Conservation (phyloP, 2,888 invertebrate species). For the Branchinecta sandiegonensis region DNA sequence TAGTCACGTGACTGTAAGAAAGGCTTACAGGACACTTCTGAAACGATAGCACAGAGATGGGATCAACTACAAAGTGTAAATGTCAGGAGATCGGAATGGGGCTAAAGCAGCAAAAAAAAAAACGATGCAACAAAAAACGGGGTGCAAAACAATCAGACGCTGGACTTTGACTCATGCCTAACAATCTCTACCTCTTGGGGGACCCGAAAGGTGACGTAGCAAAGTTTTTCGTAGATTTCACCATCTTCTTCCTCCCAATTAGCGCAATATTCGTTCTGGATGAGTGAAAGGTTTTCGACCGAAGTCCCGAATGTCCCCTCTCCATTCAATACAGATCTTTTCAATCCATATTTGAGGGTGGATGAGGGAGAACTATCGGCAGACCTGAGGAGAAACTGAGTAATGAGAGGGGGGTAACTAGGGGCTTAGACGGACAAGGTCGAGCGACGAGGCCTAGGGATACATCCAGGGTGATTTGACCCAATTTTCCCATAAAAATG, state of each 20-base stretch:
- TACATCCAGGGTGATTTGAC: too few relatives aligned
- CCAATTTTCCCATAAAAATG: too few relatives aligned
- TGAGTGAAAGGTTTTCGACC: constrained; percentile 11
- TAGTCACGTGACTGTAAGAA: too few relatives aligned
- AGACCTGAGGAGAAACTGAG: background rate
- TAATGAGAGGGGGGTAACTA: too few relatives aligned
- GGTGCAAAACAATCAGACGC: background rate
- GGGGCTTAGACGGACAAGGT: too few relatives aligned
- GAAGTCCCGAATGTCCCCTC: background rate
- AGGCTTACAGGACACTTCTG: too few relatives aligned
- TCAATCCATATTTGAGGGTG: constrained; percentile 1
- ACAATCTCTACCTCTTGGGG: constrained; percentile 37
- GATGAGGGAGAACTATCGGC: background rate
- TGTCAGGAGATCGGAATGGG: background rate
- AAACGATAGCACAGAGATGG: too few relatives aligned
- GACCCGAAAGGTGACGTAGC: constrained; percentile 60
- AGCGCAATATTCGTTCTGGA: background rate
- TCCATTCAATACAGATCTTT: background rate
- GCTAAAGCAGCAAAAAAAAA: constrained; percentile 17
- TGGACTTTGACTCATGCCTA: too few relatives aligned
- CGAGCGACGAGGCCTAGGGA: too few relatives aligned
- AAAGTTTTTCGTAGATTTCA: constrained; percentile 54
- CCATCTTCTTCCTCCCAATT: constrained; percentile 30
- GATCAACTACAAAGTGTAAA: too few relatives aligned
- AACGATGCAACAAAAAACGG: constrained; percentile 40